Evolutionary conservation across 2,113 vertebrate species (phyloP).

Genomic region (western clawed frog (Xenopus tropicalis)): UCB_Xtro_10.0 CM004446.2:81370001-81370500

Average conservation of each 20-base stretch:
- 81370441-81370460: not conserved
- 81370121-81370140: too few relatives aligned
- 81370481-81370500: not conserved
- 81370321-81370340: not conserved
- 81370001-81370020: not conserved
- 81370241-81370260: too few relatives aligned
- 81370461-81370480: not conserved
- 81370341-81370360: not conserved
- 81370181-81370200: too few relatives aligned
- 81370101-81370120: not conserved
- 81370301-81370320: not conserved
- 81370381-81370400: not conserved
- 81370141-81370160: too few relatives aligned
- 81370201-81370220: too few relatives aligned
- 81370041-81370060: not conserved
- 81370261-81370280: too few relatives aligned
- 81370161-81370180: too few relatives aligned
- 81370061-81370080: not conserved
- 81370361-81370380: conserved; percentile 1
- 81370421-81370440: not conserved
- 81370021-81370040: not conserved
- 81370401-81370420: not conserved
- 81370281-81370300: not conserved
- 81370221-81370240: too few relatives aligned
- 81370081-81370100: not conserved